Evolutionary conservation across 1,140 invertebrate genomes (phyloP), one percentile per base, ranked within the genome.

Genomic region (Ceratitis capitata): DNA sequence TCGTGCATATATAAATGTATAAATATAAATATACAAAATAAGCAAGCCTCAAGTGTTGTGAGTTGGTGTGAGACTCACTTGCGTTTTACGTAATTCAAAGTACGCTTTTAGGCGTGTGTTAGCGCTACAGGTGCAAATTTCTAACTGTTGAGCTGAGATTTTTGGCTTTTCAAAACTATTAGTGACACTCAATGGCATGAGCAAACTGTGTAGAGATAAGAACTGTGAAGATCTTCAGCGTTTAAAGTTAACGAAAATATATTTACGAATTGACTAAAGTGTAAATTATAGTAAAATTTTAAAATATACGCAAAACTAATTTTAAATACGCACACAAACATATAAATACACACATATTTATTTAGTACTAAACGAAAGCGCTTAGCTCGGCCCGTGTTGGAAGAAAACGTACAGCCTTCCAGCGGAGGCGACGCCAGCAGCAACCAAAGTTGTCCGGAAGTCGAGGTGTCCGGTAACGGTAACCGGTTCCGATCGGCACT

Each of bases 401-500:
- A 19, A 56, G 4, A 12, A 49, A 29, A 47, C 12, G 19, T 32
- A 9, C 45, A 5, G 82, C 49, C 14, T 69, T 39, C 23, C 39
- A 82, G 26, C 29, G 42, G 26, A 53, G 42, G 47, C 74, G 23
- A 23, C 64, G 32, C 35, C 26, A 35, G 82, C 82, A 45, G 69
- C 42, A 45, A 45, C 82, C 88, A 89, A 90, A 91, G 89, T 91
- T 87, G 87, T 83, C 87, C 91, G 91, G 91, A 92, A 91, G 91
- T 89, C 87, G 88, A 92, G 91, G 91, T 92, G 91, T 92, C 91
- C 91, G 91, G 91, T 92, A 92, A 92, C 91, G 91, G 86, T 86
- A 92, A 92, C 91, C 90, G 89, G 91, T 92, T 92, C 91, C 91
- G 91, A 92, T 92, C 91, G 90, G 91, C 90, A 90, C 89, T 92